Base-by-base conservation (phyloP, 2,113 vertebrate genomes). In the Ovis aries region DNA sequence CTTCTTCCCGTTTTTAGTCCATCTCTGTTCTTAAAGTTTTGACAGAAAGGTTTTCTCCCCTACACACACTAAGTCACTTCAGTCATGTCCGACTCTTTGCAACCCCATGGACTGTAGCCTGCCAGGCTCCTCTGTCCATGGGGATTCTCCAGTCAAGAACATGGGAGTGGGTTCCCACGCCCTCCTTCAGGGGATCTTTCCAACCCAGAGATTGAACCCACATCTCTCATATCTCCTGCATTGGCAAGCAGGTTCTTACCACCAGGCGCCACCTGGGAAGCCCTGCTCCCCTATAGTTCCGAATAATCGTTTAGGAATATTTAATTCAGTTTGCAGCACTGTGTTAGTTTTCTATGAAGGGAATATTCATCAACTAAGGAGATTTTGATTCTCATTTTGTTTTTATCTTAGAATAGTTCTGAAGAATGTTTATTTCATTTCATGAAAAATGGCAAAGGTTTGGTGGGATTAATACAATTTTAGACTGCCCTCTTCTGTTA, bases 361-460 rank as follows among this genome's bases (percentile, higher is more conserved):
- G 40, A 90, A 88, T 57, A 88, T 53, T 89, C 14, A 64, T 62
- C 23, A 82, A 12, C 6, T 60, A 13, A 91, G 45, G 25, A 57
- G 45, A 81, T 80, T 92, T 36, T 52, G 3, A 31, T 29, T 67
- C 15, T 67, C 43, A 71, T 29, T 78, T 92, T 95, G 36, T 57
- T 92, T 94, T 45, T 25, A 40, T 62, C 48, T 95, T 53, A 85
- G 52, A 90, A 50, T 71, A 21, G n/a, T 60, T 90, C 45, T 82
- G 10, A 74, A 67, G 45, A 33, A 36, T 48, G 13, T 29, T 84
- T 86, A 36, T 14, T 71, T 17, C 40, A 92, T 52, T 92, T 71
- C 5, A 10, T 60, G 80, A 71, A 7, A 55, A 71, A 40, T 36
- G 3, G 67, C 5, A 13, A 33, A 14, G 82, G 31, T 23, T 19